These are phyloP conservation scores for Drosophila fulvimacula DNA, from an alignment of 2,888 invertebrate species.

Conservation along the genomic window DNA sequence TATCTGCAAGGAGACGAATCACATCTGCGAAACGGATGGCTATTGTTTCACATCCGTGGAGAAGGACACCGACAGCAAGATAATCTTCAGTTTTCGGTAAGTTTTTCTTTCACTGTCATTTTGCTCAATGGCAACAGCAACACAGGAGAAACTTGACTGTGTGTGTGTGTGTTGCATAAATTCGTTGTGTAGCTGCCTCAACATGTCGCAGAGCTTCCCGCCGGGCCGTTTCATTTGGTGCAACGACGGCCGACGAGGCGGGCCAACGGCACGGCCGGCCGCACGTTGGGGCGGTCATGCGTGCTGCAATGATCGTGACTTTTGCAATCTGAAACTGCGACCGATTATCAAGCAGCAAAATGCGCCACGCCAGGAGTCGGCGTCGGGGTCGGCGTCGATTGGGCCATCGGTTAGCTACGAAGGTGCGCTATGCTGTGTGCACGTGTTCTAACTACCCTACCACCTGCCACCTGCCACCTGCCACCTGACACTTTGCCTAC, in stretches of 20 bases:
- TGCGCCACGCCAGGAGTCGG: conserved; percentile 21
- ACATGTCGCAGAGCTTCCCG: conserved; percentile 83
- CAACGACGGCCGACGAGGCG: conserved; percentile 82
- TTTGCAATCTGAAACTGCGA: conserved; percentile 85
- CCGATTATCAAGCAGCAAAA: conserved; percentile 83
- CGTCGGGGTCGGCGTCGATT: conserved; percentile 11
- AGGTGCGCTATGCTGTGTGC: conserved; percentile 75
- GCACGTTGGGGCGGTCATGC: conserved; percentile 82
- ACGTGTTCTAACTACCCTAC: conserved; percentile 48
- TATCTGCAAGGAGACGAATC: conserved; percentile 89
- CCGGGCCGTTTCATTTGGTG: conserved; percentile 85
- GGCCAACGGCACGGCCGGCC: conserved; percentile 83
- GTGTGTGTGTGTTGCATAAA: conserved; percentile 37
- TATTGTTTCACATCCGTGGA: conserved; percentile 93
- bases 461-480: conserved; percentile 8
- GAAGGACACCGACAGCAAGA: conserved; percentile 68
- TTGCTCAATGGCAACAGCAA: neutral
- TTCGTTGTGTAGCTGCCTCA: conserved; percentile 79
- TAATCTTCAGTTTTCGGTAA: conserved; percentile 91
- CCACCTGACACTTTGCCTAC: neutral
- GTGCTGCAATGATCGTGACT: conserved; percentile 84
- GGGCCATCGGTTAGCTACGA: conserved; percentile 56
- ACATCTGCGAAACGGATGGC: conserved; percentile 95
- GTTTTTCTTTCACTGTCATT: conserved; percentile 51
- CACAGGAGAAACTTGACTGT: conserved; percentile 4